phyloP scores from a whole-genome alignment of 2,888 invertebrate genomes.

The Lysandra bellargus region DNA sequence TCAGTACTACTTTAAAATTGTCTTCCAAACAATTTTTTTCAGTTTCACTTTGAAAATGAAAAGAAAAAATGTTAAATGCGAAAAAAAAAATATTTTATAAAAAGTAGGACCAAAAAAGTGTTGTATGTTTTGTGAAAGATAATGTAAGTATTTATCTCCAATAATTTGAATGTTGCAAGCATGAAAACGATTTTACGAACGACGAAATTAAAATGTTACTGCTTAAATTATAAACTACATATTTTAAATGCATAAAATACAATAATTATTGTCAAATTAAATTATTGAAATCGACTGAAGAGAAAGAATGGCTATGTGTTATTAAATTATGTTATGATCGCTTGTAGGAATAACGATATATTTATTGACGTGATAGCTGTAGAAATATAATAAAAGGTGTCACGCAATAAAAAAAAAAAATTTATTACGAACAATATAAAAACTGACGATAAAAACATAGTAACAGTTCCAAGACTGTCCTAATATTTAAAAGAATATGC shows the following conservation, averaged over 20 bases:
- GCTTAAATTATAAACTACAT: background rate
- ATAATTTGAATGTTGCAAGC: background rate
- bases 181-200: background rate
- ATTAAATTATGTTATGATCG: background rate
- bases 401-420: background rate
- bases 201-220: background rate
- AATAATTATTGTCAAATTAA: background rate
- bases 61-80: background rate
- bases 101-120: background rate
- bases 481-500: no score
- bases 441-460: background rate
- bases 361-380: background rate
- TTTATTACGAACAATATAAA: background rate
- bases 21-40: background rate
- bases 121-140: no score
- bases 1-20: no score
- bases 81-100: background rate
- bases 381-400: background rate
- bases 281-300: background rate
- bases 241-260: background rate
- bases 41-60: background rate
- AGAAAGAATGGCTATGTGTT: conserved; percentile 9
- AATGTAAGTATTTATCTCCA: no score
- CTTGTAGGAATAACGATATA: background rate
- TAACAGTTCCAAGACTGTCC: background rate